A percentile compares a stretch with the other conserved stretches of the same genome.
phyloP scores from a whole-genome alignment of 1,140 invertebrate species.

The Ceratoteleas bidentatus region DNA sequence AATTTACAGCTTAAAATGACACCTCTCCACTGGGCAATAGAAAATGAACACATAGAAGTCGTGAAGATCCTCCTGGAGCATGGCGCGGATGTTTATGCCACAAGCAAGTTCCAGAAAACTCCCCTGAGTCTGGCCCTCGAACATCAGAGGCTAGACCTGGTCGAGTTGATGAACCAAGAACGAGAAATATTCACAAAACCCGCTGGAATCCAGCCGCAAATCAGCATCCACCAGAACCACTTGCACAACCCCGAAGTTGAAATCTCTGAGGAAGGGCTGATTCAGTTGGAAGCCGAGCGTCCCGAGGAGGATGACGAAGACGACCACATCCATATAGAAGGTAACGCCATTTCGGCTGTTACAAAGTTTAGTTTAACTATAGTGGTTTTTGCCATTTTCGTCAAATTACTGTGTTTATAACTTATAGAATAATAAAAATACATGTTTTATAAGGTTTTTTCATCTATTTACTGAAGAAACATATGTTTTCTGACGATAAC shows the following conservation, averaged over 20 bases:
- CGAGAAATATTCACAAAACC: slow-evolving; percentile 28
- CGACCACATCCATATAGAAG: slow-evolving; percentile 53
- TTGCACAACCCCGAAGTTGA: slow-evolving; percentile 73
- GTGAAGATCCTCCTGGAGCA: slow-evolving; percentile 87
- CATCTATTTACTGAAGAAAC: slow-evolving; percentile 63
- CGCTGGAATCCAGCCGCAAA: slow-evolving; percentile 72
- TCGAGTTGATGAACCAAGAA: slow-evolving; percentile 82
- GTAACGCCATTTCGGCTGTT: too few relatives aligned
- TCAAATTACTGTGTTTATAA: too few relatives aligned
- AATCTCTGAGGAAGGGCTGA: slow-evolving; percentile 75
- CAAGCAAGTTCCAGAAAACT: slow-evolving; percentile 93
- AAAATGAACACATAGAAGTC: slow-evolving; percentile 88
- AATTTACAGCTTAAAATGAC: slow-evolving; percentile 90
- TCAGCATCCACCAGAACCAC: slow-evolving; percentile 71
- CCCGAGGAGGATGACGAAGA: slow-evolving; percentile 66
- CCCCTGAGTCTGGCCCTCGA: slow-evolving; percentile 89
- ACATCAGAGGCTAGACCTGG: slow-evolving; percentile 84
- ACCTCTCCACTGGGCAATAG: slow-evolving; percentile 96
- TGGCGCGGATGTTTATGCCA: slow-evolving; percentile 86
- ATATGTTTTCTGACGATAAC: slow-evolving; percentile 5
- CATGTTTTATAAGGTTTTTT: too few relatives aligned
- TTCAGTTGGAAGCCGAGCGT: slow-evolving; percentile 72
- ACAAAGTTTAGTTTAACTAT: too few relatives aligned
- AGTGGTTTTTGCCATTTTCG: too few relatives aligned
- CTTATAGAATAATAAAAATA: too few relatives aligned